Evolutionary conservation across 2,888 invertebrate genomes (phyloP), one percentile per base, ranked within the genome.

Genomic region (Lasioglossum lativentre): DNA sequence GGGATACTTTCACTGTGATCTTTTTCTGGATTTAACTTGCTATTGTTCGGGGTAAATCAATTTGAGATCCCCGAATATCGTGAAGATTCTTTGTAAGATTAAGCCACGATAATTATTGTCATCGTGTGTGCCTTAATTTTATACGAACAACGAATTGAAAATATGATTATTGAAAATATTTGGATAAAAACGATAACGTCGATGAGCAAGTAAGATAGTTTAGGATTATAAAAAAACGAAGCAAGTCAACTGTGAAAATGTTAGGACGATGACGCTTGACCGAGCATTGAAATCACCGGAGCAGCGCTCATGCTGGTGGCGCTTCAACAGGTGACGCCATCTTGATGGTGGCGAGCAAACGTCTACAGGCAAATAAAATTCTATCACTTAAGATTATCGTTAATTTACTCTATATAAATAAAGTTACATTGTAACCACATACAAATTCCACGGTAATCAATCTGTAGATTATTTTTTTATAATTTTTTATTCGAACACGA

Each of bases 261-360:
- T 66, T 34, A 34, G 16, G 10, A 38, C 23, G 68, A 68, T 38
- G 23, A 8, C 38, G 38, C 23, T 38, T 38, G 4, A 23, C n/a
- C 68, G 4, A n/a, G 68, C 68, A 38, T 68, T 4, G 68, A 68
- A 38, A 23, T 68, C 38, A 40, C 68, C 38, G 38, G 38, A 68
- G 38, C 27, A 5, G 27, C 27, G n/a, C 3, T 66, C 10, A 6
- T 23, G 68, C 34, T 68, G 10, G n/a, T n/a, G n/a, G n/a, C n/a
- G n/a, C n/a, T n/a, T n/a, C n/a, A n/a, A 68, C 68, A 23, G 38
- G 38, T 68, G 68, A 68, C 68, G 68, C 68, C 68, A 68, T 68
- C 68, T 68, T 68, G 38, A 38, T 3, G 68, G 1, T 23, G 38
- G 23, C 12, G 23, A 38, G 23, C 38, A 38, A 68, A 23, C 38